A percentile compares a stretch with the other conserved stretches of the same genome.
These are phyloP conservation scores for Drosophila tanythrix DNA, from an alignment of 2,888 invertebrate genomes.

Conservation along the genomic window DNA sequence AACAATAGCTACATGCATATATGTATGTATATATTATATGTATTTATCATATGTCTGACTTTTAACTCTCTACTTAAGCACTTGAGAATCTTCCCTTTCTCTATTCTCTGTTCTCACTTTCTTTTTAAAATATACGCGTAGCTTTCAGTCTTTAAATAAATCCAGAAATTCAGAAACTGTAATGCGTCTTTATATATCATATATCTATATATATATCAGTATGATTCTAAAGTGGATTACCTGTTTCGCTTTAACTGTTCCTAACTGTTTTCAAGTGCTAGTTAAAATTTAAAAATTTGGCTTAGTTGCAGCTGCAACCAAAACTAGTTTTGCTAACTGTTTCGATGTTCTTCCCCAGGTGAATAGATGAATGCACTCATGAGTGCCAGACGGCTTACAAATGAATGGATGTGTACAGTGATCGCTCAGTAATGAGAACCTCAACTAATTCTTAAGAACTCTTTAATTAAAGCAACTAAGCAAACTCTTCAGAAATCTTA, in stretches of 20 bases:
- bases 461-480: too few relatives aligned
- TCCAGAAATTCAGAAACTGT: slow-evolving; percentile 58
- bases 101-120: background rate
- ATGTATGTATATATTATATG: slow-evolving; percentile 37
- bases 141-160: slow-evolving; percentile 75
- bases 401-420: slow-evolving; percentile 12
- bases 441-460: background rate
- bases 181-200: slow-evolving; percentile 41
- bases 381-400: slow-evolving; percentile 6
- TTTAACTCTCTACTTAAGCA: slow-evolving; percentile 42
- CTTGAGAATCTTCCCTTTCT: slow-evolving; percentile 49
- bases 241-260: slow-evolving; percentile 30
- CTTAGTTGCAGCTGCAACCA: slow-evolving; percentile 36
- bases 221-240: slow-evolving; percentile 8
- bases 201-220: slow-evolving; percentile 13
- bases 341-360: slow-evolving; percentile 61
- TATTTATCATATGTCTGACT: slow-evolving; percentile 26
- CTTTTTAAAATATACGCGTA: slow-evolving; percentile 61
- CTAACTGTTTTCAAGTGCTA: slow-evolving; percentile 39
- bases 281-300: slow-evolving; percentile 63
- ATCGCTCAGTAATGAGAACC: background rate
- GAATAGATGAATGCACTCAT: slow-evolving; percentile 54
- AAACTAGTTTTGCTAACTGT: slow-evolving; percentile 29
- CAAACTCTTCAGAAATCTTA: background rate
- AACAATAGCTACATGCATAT: slow-evolving; percentile 69